Conservation (phyloP, 1,140 invertebrate species). For the Papilio machaon region DNA sequence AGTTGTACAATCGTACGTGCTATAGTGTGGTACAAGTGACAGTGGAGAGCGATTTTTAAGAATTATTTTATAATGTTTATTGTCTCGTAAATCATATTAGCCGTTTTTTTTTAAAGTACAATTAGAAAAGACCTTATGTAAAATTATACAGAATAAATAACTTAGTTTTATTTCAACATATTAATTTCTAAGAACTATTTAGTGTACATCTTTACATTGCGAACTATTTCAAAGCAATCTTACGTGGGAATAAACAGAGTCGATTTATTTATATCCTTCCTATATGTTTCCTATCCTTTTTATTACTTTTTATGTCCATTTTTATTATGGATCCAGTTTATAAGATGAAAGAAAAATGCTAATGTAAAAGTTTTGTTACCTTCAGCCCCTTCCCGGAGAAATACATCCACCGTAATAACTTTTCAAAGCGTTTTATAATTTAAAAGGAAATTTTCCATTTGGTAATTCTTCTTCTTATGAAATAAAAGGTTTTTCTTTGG, state of each 20-base stretch:
- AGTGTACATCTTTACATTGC: neutral
- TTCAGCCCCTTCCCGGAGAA: neutral
- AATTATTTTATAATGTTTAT: neutral
- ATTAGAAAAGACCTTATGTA: too few species aligned
- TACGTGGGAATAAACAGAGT: neutral
- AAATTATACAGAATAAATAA: too few species aligned
- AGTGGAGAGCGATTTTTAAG: neutral
- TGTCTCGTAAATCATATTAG: too few species aligned
- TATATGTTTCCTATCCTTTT: neutral
- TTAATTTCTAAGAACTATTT: too few species aligned
- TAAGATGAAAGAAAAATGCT: slow-evolving; percentile 7
- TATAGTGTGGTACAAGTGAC: neutral
- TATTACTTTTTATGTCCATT: too few species aligned
- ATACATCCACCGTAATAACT: neutral
- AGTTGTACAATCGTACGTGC: slow-evolving; percentile 24
- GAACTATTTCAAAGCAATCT: neutral
- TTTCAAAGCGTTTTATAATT: neutral
- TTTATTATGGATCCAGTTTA: neutral
- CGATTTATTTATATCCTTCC: neutral
- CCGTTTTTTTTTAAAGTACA: too few species aligned
- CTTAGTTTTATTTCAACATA: too few species aligned
- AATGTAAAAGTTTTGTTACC: neutral
- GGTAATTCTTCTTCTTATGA: neutral
- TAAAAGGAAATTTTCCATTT: neutral
- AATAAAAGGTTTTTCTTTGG: neutral